These are phyloP conservation scores for Orcinus orca DNA, from an alignment of 2,113 vertebrate genomes.

Conservation along the genomic window DNA sequence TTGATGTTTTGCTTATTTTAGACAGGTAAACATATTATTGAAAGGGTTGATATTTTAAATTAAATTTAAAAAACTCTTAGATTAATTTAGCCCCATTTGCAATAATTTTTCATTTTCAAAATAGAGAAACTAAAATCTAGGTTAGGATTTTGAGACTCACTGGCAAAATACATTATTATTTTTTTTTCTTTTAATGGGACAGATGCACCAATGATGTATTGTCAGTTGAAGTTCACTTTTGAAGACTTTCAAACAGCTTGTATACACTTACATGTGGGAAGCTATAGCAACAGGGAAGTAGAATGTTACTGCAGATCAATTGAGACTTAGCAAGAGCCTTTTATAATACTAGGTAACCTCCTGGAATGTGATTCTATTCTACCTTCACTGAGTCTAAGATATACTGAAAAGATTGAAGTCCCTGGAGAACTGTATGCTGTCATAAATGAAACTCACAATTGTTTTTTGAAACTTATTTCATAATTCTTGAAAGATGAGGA, in stretches of 20 bases:
- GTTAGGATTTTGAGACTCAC: constrained; percentile 42
- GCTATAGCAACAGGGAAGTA: constrained; percentile 51
- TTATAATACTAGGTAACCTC: constrained; percentile 72
- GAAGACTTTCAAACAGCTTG: constrained; percentile 52
- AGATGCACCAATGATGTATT: neutral
- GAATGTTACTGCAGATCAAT: constrained; percentile 69
- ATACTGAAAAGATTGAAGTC: constrained; percentile 57
- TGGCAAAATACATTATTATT: neutral
- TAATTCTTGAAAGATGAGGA: constrained; percentile 11
- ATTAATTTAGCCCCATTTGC: neutral
- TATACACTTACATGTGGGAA: constrained; percentile 58
- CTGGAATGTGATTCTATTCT: constrained; percentile 66
- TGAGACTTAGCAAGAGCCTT: constrained; percentile 69
- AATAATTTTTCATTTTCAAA: constrained; percentile 30
- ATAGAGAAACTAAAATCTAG: neutral
- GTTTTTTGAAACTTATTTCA: constrained; percentile 37
- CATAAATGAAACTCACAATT: constrained; percentile 69
- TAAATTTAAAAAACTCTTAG: neutral
- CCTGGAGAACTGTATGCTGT: neutral
- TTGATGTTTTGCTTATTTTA: constrained; percentile 41
- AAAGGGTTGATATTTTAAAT: neutral
- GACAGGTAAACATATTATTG: neutral
- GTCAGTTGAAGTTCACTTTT: constrained; percentile 23
- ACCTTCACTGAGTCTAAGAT: constrained; percentile 37
- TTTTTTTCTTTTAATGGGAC: constrained; percentile 31